phyloP scores from a whole-genome alignment of 1,140 invertebrate species.

The Manduca sexta region DNA sequence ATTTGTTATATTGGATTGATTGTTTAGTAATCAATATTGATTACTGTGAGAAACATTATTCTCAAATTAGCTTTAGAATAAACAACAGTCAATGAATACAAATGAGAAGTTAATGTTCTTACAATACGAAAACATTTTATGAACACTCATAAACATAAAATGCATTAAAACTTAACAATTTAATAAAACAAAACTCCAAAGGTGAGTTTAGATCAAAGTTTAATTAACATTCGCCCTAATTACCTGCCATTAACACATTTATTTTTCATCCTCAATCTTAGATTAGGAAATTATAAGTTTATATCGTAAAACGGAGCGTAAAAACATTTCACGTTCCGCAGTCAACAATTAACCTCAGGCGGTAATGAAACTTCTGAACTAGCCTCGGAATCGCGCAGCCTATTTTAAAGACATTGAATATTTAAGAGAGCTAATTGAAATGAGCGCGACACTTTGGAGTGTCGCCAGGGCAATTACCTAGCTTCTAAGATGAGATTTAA shows the following conservation, averaged over 20 bases:
- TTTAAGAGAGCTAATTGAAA: constrained; percentile 72
- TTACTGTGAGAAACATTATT: no score
- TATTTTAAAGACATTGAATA: constrained; percentile 73
- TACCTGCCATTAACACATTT: no score
- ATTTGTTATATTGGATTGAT: background rate
- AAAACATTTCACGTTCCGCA: constrained; percentile 41
- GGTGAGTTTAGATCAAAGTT: no score
- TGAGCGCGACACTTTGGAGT: constrained; percentile 69
- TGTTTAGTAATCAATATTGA: no score
- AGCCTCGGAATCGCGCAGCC: constrained; percentile 51
- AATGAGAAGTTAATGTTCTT: no score
- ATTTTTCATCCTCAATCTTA: background rate
- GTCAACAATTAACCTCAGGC: constrained; percentile 60
- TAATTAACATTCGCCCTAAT: no score
- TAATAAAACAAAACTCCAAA: no score
- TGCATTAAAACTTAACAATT: no score
- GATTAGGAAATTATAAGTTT: constrained; percentile 1
- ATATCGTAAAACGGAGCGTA: constrained; percentile 37
- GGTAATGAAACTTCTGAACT: constrained; percentile 59
- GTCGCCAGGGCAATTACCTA: constrained; percentile 69
- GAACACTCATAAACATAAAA: no score
- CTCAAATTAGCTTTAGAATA: no score
- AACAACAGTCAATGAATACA: no score
- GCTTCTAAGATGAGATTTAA: constrained; percentile 69
- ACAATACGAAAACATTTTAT: no score